Evolutionary conservation across 2,888 invertebrate genomes (phyloP).

Genomic region (Lacanobia oleracea): DNA sequence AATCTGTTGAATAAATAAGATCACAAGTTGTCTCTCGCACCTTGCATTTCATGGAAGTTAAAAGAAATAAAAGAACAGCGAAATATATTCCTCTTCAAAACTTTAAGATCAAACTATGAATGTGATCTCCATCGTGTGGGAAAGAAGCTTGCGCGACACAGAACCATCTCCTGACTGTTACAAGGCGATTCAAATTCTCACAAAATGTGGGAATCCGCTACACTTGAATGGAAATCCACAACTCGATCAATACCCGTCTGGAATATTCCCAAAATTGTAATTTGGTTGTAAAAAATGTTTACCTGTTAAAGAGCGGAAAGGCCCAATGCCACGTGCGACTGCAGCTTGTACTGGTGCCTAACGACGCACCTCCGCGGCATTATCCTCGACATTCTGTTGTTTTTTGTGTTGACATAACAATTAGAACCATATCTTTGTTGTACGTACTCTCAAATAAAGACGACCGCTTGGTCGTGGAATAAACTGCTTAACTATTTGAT

Average conservation of each 20-base stretch:
- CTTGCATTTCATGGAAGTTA: neutral
- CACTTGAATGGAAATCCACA: constrained; percentile 72
- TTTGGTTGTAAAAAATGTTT: constrained; percentile 84
- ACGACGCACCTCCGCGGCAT: constrained; percentile 61
- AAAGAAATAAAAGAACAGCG: constrained; percentile 6
- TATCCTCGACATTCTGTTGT: constrained; percentile 67
- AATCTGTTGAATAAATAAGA: neutral
- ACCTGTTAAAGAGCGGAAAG: constrained; percentile 89
- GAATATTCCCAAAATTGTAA: constrained; percentile 83
- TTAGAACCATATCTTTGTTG: constrained; percentile 59
- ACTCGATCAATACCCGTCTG: constrained; percentile 75
- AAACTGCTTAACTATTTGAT: constrained; percentile 3
- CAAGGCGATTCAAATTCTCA: constrained; percentile 60
- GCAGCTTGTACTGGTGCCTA: constrained; percentile 79
- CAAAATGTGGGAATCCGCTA: constrained; percentile 73
- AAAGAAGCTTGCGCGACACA: constrained; percentile 40
- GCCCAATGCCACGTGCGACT: constrained; percentile 87
- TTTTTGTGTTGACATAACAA: constrained; percentile 66
- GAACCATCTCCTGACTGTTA: constrained; percentile 49
- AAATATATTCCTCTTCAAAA: constrained; percentile 19
- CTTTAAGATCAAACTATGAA: constrained; percentile 26
- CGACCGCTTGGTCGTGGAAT: constrained; percentile 8
- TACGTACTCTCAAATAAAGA: constrained; percentile 40
- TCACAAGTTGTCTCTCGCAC: neutral
- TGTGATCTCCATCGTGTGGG: constrained; percentile 30